A percentile compares a stretch with the other conserved stretches of the same genome.
These are phyloP conservation scores for Hoplodrina blanda DNA, from an alignment of 2,888 invertebrate species.

Conservation along the genomic window DNA sequence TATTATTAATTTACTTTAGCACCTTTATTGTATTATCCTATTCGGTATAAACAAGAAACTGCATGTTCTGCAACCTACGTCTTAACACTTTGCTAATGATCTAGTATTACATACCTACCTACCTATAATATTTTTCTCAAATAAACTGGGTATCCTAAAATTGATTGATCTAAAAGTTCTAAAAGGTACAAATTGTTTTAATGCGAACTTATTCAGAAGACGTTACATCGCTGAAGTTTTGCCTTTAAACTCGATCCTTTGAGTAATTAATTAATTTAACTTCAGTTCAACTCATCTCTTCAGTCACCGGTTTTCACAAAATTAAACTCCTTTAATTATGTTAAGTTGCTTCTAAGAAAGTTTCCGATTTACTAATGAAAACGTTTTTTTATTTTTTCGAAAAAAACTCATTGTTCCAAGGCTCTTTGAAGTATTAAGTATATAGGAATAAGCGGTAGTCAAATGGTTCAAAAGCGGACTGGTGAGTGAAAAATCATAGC, in stretches of 20 bases:
- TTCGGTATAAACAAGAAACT: not conserved
- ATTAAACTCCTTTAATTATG: constrained; percentile 45
- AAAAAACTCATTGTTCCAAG: not conserved
- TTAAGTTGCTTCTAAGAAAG: constrained; percentile 33
- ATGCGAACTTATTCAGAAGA: constrained; percentile 46
- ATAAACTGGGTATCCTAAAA: not conserved
- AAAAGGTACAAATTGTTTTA: constrained; percentile 35
- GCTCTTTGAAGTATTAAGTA: not conserved
- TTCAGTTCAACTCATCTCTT: constrained; percentile 38
- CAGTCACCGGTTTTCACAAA: constrained; percentile 46
- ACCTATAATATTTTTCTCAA: not conserved
- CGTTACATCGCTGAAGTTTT: constrained; percentile 33
- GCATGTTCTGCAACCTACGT: no score
- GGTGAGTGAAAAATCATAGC: no score
- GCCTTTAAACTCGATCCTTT: constrained; percentile 39
- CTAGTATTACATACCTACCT: no score
- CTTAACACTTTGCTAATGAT: no score
- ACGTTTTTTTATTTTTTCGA: constrained; percentile 13
- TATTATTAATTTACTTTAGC: not conserved
- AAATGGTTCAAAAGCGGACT: no score
- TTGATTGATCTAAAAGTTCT: constrained; percentile 30
- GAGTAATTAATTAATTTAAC: constrained; percentile 56
- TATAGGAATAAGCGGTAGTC: not conserved
- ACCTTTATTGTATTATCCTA: no score
- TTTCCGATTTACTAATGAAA: constrained; percentile 34